Evolutionary conservation across 2,888 invertebrate species (phyloP), one percentile per base, ranked within the genome.

Genomic region (Microplitis manilae): DNA sequence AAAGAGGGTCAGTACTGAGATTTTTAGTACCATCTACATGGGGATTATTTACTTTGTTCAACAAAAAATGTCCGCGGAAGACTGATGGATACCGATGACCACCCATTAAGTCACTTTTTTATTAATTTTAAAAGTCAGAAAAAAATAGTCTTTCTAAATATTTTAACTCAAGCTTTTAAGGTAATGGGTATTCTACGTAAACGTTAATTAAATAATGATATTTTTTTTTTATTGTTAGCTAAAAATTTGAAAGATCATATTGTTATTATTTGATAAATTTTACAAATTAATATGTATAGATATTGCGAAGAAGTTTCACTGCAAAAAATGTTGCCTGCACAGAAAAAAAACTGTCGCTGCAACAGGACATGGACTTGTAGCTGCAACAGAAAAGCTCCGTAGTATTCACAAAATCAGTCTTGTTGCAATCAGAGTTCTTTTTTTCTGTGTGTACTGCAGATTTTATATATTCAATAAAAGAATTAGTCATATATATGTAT

Each of bases 1-100:
- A 81, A 81, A 81, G 79, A 76, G 73, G 73, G 76, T 75, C 67
- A 73, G 77, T 76, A 50, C 50, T 50, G 13, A 50, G 50, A 50
- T 50, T 50, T 50, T 50, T 50, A 50, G 50, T 50, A 50, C 50
- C 20, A 61, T 69, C 6, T 13, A n/a, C 4, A 30, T 39, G 6
- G 15, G 6, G 15, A 40, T 15, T 67, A 38, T 68, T 8, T 38
- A 13, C 38, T 17, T 20, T 60, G 13, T 38, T 40, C 17, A 38
- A 20, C 72, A 64, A 30, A 72, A n/a, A 67, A 50, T 50, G 13
- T 50, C 50, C 50, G 50, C 50, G 30, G 30, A 50, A 50, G 50
- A 50, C 50, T 50, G 50, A 50, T 50, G 50, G 13, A 50, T 50
- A 13, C 50, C 50, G 50, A 50, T 50, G 50, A 13, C 50, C 50